Base-by-base conservation (phyloP, 2,888 invertebrate genomes). In the Dolichomitus sp. region DNA sequence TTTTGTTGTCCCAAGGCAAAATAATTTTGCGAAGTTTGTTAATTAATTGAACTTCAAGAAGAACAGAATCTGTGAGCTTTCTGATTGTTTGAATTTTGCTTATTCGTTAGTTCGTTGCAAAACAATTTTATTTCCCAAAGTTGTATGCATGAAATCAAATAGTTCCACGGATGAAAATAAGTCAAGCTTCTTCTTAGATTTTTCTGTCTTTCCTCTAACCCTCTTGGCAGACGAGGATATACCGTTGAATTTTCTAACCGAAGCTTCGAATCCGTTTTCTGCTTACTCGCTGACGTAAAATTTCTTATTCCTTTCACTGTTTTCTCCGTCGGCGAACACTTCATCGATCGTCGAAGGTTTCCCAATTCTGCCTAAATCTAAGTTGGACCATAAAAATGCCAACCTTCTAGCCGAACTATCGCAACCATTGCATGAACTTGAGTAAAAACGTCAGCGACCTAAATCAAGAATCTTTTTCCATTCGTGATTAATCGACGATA, bases 401-500 rank as follows among this genome's bases (percentile, higher is more conserved):
- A 14, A 50, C 65, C 52, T 68, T 30, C 59, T 17, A 9, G 48
- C 52, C 63, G 63, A 66, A 30, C 80, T 19, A 23, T 50, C 65
- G 52, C 23, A 23, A 76, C 54, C 65, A 65, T 76, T 45, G 68
- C 74, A 68, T 66, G 63, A 84, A 81, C 74, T 63, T 80, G 69
- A 2, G 2, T 6, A 19, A 48, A 12, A 9, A 19, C 3, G 30
- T 12, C 27, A 2, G 54, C 37, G 17, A 59, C 57, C 69, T 72
- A 63, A 83, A 73, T 73, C 77, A 66, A 59, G 45, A 45, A 19
- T 70, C 14, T 30, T 75, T 40, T 27, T 23, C 11, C 27, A n/a
- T 69, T 33, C 40, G 40, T 68, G 59, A 61, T 73, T 42, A 61
- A 74, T 73, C 48, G 66, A 48, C 27, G 57, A 14, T 19, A 30